Base-by-base conservation (phyloP, 2,888 invertebrate species). In the Neoscelio sp. region DNA sequence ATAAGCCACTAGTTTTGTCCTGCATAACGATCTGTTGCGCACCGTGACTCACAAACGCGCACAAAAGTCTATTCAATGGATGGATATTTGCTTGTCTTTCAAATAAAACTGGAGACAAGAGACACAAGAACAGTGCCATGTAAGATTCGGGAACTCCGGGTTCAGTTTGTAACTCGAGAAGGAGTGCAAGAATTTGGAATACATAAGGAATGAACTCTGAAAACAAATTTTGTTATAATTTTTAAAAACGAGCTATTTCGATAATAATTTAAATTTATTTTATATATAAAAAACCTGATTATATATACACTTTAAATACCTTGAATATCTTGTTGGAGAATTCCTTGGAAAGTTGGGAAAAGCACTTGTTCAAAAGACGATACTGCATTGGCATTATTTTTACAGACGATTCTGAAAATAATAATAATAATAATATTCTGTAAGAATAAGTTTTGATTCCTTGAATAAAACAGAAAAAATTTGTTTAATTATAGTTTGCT, bases 201-300 rank as follows among this genome's bases (percentile, higher is more conserved):
- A 98, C 97, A 91, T 99, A 99, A 0, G 99, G 99, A 91, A 99
- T 96, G 92, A 99, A 99, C 90, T 99, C 99, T 94, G 93, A n/a
- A n/a, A n/a, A n/a, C n/a, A n/a, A n/a, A n/a, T n/a, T 38, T 52
- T 8, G 1, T 17, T 10, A 33, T 12, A 10, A 30, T 28, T 50
- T 8, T 28, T 48, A 15, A 48, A 17, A 52, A 17, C 15, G 10
- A 18, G 17, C 2, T 42, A 10, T 3, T 44, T n/a, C 8, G 10
- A 46, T 46, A 26, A 46, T 23, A 6, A 33, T 33, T 7, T 20
- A 38, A 15, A 38, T 38, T n/a, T n/a, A n/a, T n/a, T n/a, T n/a
- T n/a, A n/a, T n/a, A n/a, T n/a, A n/a, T n/a, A n/a, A n/a, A n/a
- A n/a, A n/a, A n/a, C n/a, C n/a, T n/a, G n/a, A n/a, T n/a, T n/a